These are phyloP conservation scores for Musca vetustissima DNA, from an alignment of 1,140 invertebrate genomes.

Conservation along the genomic window DNA sequence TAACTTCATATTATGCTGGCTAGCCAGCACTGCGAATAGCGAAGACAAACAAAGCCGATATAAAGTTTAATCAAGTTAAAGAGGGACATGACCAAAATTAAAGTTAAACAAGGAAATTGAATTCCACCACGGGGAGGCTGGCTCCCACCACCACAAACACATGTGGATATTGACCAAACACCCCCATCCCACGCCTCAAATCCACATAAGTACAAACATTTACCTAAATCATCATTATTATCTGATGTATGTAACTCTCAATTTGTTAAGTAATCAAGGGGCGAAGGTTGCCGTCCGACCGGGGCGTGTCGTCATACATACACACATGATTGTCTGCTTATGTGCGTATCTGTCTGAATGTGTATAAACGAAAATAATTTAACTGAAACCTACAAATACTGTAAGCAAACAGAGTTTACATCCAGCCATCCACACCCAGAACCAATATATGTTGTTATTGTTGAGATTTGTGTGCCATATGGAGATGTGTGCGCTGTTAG, in stretches of 20 bases:
- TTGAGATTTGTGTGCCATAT: neutral
- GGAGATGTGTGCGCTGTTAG: neutral
- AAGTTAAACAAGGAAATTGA: neutral
- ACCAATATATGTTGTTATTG: neutral
- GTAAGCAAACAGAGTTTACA: neutral
- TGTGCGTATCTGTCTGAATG: neutral
- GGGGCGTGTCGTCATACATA: too few relatives aligned
- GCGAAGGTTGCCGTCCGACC: too few relatives aligned
- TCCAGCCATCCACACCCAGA: neutral
- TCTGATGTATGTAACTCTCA: slow-evolving; percentile 5
- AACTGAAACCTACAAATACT: slow-evolving; percentile 5
- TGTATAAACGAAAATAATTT: slow-evolving; percentile 16
- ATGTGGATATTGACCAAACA: too few relatives aligned
- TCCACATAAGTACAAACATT: slow-evolving; percentile 1
- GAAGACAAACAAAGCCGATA: slow-evolving; percentile 1
- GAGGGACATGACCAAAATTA: neutral
- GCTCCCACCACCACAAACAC: too few relatives aligned
- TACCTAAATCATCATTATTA: slow-evolving; percentile 20
- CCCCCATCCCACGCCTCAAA: too few relatives aligned
- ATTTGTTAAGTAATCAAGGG: neutral
- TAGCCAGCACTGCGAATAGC: neutral
- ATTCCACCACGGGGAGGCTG: too few relatives aligned
- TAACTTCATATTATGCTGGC: neutral
- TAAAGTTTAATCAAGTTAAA: slow-evolving; percentile 21
- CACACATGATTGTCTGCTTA: neutral